Evolutionary conservation across 37 sponge, comb jelly and placozoan genomes (phyloP).

Genomic region (Theonella swinhoei): DNA sequence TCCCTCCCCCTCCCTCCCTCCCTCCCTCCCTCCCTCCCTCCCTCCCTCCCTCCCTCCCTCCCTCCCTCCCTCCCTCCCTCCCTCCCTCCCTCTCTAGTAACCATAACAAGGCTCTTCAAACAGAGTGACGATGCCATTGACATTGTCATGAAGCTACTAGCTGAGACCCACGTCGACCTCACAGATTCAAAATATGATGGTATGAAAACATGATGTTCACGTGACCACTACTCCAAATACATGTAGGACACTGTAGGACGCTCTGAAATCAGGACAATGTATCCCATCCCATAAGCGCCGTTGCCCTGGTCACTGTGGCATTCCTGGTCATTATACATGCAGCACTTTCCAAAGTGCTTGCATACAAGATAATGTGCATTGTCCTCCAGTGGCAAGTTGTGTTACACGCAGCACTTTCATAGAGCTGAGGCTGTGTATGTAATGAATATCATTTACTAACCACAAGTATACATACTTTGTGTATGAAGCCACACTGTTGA

Average conservation of each 20-base stretch:
- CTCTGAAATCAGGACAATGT: too few relatives aligned
- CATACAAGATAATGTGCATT: not conserved
- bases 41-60: conserved; percentile 17
- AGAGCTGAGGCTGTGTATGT: too few relatives aligned
- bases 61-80: conserved; percentile 7
- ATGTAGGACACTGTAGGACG: too few relatives aligned
- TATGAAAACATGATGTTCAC: not conserved
- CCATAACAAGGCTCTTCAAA: conserved; percentile 19
- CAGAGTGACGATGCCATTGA: conserved; percentile 22
- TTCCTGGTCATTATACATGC: too few relatives aligned
- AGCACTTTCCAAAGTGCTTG: too few relatives aligned
- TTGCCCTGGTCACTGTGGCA: too few relatives aligned
- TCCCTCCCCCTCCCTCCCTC: conserved; percentile 17
- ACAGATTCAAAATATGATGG: not conserved
- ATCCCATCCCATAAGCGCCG: too few relatives aligned
- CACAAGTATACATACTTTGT: too few relatives aligned
- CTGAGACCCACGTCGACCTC: not conserved
- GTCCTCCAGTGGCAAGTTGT: not conserved
- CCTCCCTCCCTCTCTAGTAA: not conserved
- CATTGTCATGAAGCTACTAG: conserved; percentile 1
- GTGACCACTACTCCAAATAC: too few relatives aligned
- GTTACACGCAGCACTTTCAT: not conserved
- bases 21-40: not conserved
- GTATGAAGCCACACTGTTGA: too few relatives aligned
- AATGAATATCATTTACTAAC: too few relatives aligned